Evolutionary conservation across 92 coral and sea anemone species (phyloP), one percentile per base, ranked within the genome.

Genomic region (Paragorgia papillata): DNA sequence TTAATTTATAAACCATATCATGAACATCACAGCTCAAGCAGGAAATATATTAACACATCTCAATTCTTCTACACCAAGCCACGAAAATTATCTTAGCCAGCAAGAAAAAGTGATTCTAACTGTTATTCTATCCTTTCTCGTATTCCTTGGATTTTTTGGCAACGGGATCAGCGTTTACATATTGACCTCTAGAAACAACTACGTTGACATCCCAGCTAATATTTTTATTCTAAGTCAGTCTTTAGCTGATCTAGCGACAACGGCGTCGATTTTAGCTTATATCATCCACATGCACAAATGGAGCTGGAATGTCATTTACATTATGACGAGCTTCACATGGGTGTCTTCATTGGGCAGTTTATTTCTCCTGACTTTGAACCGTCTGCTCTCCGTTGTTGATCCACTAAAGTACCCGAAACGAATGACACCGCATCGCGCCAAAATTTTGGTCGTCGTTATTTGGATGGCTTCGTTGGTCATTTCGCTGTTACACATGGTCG

Each of bases 171-270:
- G 32, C 6, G 37, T 71, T 26, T 71, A 55, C 51, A 41, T 32
- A 0, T 31, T 71, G n/a, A 53, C 32, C 31, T 53, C 78, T 9
- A 4, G 53, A 17, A 43, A 64, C 15, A 19, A 17, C 58, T 71
- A 71, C 51, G 27, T 55, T 13, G 78, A 71, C 26, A 64, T 71
- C n/a, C 78, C 78, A 0, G 78, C 49, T 20, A 71, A 71, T 49
- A 71, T 54, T 25, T 71, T 71, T 22, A 71, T 71, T 41, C 78
- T 71, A 26, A 55, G 78, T 12, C 78, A 71, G 54, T 63, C 64
- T 21, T 71, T 71, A 30, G 34, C 78, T 7, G 78, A 71, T 34
- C 25, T 71, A 1, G 78, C 48, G 0, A 71, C 50, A 14, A 40
- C 30, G 0, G 7, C 58, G 20, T 71, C 78, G 29, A 35, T 71